Evolutionary conservation across 2,113 vertebrate genomes (phyloP), one percentile per base, ranked within the genome.

Genomic region (Rhinogobius similis): DNA sequence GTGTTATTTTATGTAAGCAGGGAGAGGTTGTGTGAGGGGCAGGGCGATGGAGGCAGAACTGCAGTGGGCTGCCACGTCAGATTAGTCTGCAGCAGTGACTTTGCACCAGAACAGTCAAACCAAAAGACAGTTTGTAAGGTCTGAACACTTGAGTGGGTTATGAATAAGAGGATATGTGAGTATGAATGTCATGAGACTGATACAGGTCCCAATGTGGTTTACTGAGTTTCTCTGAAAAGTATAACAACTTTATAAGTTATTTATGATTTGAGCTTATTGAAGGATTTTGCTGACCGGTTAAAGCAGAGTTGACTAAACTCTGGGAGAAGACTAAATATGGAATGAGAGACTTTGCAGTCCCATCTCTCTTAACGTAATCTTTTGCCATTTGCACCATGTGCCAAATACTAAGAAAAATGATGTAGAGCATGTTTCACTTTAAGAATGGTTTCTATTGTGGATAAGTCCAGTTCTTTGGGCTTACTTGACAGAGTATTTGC

Each of bases 1-100:
- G 56, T 72, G 73, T 78, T 38, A 39, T 75, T 82, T 79, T 65
- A 71, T 73, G 67, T 75, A 52, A 87, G 58, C 75, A 56, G 73
- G 79, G 64, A 69, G 23, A 69, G 26, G 39, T 82, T 56, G 55
- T 56, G 41, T 62, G 46, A 65, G 62, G 72, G 78, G 26, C 75
- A 65, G 68, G 29, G 65, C 73, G 72, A 62, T 64, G 56, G 62
- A 26, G 65, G 65, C 52, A 77, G 23, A 79, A 38, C 74, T 77
- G 65, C 75, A 73, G 32, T 69, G 76, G 67, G 76, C 67, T 76
- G 68, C 69, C 69, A 64, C 11, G 3, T 58, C 24, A 66, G 68
- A 75, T 62, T 50, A 65, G 72, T 70, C 65, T 76, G 55, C 55
- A 58, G 55, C 11, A 26, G 55, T 72, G 72, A 58, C 70, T 82